Evolutionary conservation across 2,113 vertebrate species (phyloP), one percentile per base, ranked within the genome.

Genomic region (Barnardius zonarius): DNA sequence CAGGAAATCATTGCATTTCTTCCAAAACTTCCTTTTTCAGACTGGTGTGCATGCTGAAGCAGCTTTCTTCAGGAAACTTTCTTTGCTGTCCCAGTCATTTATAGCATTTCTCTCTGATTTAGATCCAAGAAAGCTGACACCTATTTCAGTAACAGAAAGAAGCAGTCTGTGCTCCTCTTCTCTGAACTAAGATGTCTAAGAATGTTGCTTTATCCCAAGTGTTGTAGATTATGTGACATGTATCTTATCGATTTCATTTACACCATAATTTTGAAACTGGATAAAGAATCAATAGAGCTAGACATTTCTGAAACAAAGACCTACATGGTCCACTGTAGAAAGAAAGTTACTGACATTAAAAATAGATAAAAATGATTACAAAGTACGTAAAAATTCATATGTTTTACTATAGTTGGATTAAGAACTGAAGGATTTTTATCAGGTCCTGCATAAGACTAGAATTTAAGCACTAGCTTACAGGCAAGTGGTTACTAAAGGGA

Each of bases 141-240:
- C 19, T 49, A 61, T 12, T 15, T 75, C 43, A 59, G 23, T 31
- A 24, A 73, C 19, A 54, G 39, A 70, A 74, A 54, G 15, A 3
- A 33, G 4, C 5, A 70, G 3, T 49, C 23, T 59, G 48, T 37
- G 6, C 59, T 43, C n/a, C 30, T 83, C 16, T 74, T 78, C 24
- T 63, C 13, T 57, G 27, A 68, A 20, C 25, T 64, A 27, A 55
- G 30, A 55, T 7, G 2, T 66, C 7, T 62, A 27, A 44, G 55
- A 69, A 7, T 2, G 2, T 7, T 54, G 3, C 10, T 19, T 68
- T 55, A 76, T 23, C 17, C 10, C 10, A 64, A 33, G 19, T 1
- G 1, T 74, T 52, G 9, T 6, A 4, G 31, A 48, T 70, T 59
- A 13, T n/a, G 5, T n/a, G 3, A 5, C 4, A 1, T n/a, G 19